Conservation (phyloP, 2,797 vertebrate species). For the Sphaeramia orbicularis region DNA sequence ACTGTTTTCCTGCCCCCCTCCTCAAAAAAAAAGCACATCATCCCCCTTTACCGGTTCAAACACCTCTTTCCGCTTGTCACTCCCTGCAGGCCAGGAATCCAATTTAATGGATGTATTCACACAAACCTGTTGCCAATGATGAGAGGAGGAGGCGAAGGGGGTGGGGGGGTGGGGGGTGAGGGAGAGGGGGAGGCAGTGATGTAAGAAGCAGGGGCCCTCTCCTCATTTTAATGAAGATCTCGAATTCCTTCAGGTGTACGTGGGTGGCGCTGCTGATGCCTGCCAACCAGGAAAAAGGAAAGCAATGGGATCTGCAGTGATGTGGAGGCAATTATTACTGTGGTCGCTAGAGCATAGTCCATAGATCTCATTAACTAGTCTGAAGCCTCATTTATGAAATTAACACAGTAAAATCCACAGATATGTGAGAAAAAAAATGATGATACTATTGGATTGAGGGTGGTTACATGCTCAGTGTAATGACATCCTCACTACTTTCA, state of each 20-base stretch:
- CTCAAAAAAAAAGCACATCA: conserved; percentile 68
- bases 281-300: conserved; percentile 45
- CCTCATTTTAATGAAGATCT: conserved; percentile 80
- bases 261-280: conserved; percentile 45
- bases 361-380: conserved; percentile 63
- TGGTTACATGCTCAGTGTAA: neutral
- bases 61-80: conserved; percentile 67
- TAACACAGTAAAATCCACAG: conserved; percentile 11
- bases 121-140: conserved; percentile 74
- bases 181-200: conserved; percentile 47
- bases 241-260: conserved; percentile 64
- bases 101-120: conserved; percentile 86
- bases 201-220: conserved; percentile 65
- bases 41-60: conserved; percentile 71
- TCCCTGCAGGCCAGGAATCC: conserved; percentile 81
- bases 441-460: conserved; percentile 12
- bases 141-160: conserved; percentile 37
- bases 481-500: no score
- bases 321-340: conserved; percentile 63
- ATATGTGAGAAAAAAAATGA: conserved; percentile 20
- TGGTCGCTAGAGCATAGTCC: conserved; percentile 41
- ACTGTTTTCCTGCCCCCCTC: conserved; percentile 60
- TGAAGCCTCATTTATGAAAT: conserved; percentile 34
- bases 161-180: conserved; percentile 6
- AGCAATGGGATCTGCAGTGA: conserved; percentile 48